Evolutionary conservation across 2,113 vertebrate genomes (phyloP).

Genomic region (Laterallus jamaicensis): DNA sequence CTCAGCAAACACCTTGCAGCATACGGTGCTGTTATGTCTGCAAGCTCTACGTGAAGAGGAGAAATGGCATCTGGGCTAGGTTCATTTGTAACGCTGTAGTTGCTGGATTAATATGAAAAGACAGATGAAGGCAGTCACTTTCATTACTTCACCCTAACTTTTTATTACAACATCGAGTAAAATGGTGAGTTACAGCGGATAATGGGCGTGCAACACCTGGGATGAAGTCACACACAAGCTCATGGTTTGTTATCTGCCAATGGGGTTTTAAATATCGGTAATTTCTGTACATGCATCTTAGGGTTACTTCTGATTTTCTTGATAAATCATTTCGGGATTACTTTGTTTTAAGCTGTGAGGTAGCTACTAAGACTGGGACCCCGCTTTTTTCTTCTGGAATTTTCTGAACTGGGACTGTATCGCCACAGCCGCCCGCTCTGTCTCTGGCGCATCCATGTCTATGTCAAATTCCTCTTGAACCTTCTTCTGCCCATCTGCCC

Average conservation of each 20-base stretch:
- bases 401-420: slow-evolving; percentile 99
- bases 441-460: slow-evolving; percentile 89
- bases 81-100: background rate
- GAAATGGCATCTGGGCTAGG: background rate
- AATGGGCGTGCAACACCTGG: slow-evolving; percentile 40
- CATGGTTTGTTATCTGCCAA: slow-evolving; percentile 35
- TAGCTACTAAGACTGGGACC: slow-evolving; percentile 81
- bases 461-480: slow-evolving; percentile 93
- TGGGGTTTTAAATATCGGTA: slow-evolving; percentile 52
- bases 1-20: slow-evolving; percentile 11
- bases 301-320: slow-evolving; percentile 52
- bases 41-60: background rate
- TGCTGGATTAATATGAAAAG: slow-evolving; percentile 11
- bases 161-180: slow-evolving; percentile 81
- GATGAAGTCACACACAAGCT: slow-evolving; percentile 48
- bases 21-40: background rate
- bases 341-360: slow-evolving; percentile 45
- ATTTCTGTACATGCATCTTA: slow-evolving; percentile 78
- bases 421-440: slow-evolving; percentile 85
- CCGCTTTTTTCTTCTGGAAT: slow-evolving; percentile 97
- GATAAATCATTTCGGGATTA: slow-evolving; percentile 52
- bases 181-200: slow-evolving; percentile 67
- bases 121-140: slow-evolving; percentile 63
- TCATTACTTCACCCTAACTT: slow-evolving; percentile 68
- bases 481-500: slow-evolving; percentile 90